Evolutionary conservation across 2,797 vertebrate genomes (phyloP).

Genomic region (Staurois parvus): DNA sequence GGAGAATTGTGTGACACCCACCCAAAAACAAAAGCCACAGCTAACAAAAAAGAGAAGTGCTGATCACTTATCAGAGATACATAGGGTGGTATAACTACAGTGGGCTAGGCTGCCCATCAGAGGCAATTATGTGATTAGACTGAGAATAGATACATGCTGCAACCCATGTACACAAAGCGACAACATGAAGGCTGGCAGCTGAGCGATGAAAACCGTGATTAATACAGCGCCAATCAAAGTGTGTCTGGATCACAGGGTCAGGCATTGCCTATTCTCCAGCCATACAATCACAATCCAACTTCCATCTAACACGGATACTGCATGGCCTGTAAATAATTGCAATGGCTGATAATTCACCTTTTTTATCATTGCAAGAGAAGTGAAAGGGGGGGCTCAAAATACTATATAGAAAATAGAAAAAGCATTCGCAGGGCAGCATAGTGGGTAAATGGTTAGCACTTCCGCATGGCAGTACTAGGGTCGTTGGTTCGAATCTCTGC

Average conservation of each 20-base stretch:
- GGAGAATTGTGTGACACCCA: neutral
- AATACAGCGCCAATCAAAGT: neutral
- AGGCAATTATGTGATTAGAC: constrained; percentile 41
- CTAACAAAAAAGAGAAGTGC: neutral
- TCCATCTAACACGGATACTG: too few relatives aligned
- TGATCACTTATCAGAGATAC: constrained; percentile 9
- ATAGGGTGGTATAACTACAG: constrained; percentile 8
- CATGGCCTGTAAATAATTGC: too few relatives aligned
- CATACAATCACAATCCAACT: too few relatives aligned
- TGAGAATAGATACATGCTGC: neutral
- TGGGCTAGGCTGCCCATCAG: neutral
- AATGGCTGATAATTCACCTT: too few relatives aligned
- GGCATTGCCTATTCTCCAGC: too few relatives aligned
- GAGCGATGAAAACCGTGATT: constrained; percentile 26
- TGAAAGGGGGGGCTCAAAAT: too few relatives aligned
- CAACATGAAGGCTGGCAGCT: neutral
- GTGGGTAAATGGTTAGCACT: too few relatives aligned
- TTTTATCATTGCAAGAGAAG: too few relatives aligned
- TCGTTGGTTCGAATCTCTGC: too few relatives aligned
- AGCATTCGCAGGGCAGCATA: too few relatives aligned
- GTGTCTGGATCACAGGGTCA: neutral
- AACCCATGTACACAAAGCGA: constrained; percentile 1
- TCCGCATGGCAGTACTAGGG: too few relatives aligned
- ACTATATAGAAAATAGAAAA: too few relatives aligned
- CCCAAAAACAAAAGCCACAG: constrained; percentile 30